Evolutionary conservation across 2,113 vertebrate species (phyloP).

Genomic region (Cynopterus brachyotis): DNA sequence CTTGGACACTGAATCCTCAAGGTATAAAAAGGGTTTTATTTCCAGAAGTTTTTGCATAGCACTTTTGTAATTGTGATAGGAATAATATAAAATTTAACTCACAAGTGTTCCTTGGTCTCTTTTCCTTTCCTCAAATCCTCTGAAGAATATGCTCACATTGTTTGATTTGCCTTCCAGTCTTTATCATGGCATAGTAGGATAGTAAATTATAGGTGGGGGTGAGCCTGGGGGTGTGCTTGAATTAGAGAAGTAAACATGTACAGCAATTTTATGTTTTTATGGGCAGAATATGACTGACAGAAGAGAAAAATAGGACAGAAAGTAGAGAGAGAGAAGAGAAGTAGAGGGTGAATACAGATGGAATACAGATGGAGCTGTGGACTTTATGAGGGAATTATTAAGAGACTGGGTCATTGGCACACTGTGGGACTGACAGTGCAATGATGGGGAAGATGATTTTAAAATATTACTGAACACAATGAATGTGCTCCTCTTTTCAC

Average conservation of each 20-base stretch:
- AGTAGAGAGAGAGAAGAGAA: neutral
- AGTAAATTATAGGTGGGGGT: neutral
- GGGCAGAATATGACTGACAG: neutral
- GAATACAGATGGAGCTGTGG: neutral
- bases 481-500: neutral
- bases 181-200: neutral
- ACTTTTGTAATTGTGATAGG: constrained; percentile 54
- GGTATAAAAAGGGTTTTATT: constrained; percentile 48
- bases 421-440: neutral
- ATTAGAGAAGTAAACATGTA: neutral
- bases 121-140: neutral
- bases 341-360: neutral
- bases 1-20: constrained; percentile 63
- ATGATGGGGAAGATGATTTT: neutral
- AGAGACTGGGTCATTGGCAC: neutral
- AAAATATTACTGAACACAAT: neutral
- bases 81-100: constrained; percentile 60
- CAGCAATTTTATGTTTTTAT: neutral
- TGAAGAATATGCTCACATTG: neutral
- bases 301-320: neutral
- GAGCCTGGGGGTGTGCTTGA: neutral
- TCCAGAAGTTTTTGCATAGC: constrained; percentile 65
- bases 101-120: neutral
- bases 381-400: neutral
- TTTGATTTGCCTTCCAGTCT: neutral